These are phyloP conservation scores for Bradypodion ventrale DNA, from an alignment of 2,797 vertebrate species.

Conservation along the genomic window DNA sequence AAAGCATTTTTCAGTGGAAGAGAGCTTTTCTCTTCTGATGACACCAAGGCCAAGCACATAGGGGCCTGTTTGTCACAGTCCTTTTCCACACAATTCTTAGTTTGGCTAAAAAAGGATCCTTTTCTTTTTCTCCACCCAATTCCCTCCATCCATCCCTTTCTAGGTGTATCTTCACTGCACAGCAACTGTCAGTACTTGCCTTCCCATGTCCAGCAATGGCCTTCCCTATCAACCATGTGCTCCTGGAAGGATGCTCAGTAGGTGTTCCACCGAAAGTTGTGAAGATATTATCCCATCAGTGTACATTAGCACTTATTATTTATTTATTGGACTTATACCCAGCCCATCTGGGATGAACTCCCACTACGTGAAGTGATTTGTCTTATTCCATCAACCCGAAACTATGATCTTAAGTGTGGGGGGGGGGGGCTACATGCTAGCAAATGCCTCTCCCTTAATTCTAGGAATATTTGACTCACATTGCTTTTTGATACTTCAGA, in stretches of 20 bases:
- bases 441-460: background rate
- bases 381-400: background rate
- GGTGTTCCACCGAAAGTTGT: background rate
- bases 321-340: too few species aligned
- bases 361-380: background rate
- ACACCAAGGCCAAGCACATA: background rate
- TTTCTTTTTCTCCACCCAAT: background rate
- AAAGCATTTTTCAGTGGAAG: background rate
- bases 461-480: background rate
- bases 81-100: background rate
- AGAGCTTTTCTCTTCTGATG: background rate
- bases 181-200: constrained; percentile 22
- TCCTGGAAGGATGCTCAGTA: constrained; percentile 28
- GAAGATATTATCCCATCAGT: background rate
- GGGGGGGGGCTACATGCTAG: background rate
- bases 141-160: background rate
- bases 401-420: background rate
- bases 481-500: constrained; percentile 19
- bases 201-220: background rate
- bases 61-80: background rate
- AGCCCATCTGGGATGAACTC: too few species aligned
- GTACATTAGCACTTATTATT: background rate
- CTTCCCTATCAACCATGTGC: background rate
- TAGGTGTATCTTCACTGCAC: constrained; percentile 48
- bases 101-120: background rate